Base-by-base conservation (phyloP, 2,797 vertebrate species). In the Sebastolobus altivelis region DNA sequence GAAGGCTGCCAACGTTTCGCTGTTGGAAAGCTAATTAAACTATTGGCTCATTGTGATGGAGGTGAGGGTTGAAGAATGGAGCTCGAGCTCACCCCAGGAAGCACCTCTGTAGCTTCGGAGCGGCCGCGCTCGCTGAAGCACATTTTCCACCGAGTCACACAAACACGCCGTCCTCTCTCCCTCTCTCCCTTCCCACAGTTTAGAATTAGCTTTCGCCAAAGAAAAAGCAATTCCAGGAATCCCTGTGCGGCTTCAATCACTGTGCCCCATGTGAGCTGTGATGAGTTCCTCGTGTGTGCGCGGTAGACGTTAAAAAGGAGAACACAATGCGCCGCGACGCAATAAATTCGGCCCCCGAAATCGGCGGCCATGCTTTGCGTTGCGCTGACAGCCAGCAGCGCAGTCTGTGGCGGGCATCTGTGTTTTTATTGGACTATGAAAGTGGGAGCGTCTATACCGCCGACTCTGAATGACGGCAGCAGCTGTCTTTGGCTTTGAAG, bases 1-100 rank as follows among this genome's bases (percentile, higher is more conserved):
- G 84, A 91, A 76, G 33, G 82, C 87, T 90, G 86, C 77, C 86
- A 88, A 83, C 65, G 56, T 67, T 31, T 83, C 31, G 16, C 81
- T 85, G 91, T 84, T 91, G 79, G 77, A 86, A 91, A 88, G 83
- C 89, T 94, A 93, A 95, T 95, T 94, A 95, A 93, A 93, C 87
- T 79, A 88, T 86, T 86, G 90, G 86, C 85, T 88, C 74, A 85
- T 88, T 89, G 83, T 88, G 87, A 87, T 66, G 73, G 56, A 80
- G 84, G 83, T 87, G 76, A 84, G 81, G 81, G 86, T 73, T 82
- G 80, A 88, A 89, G 82, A 89, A 89, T 74, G 68, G 77, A 18
- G 81, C 80, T 80, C 49, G 27, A 79, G 72, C 86, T 88, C 79
- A 18, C 90, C 77, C 76, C 78, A 78, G 87, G 90, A 92, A 76